Percentiles rank a stretch among this genome's conserved stretches.
phyloP scores from a whole-genome alignment of 1,140 invertebrate species.

The Asbolus verrucosus region DNA sequence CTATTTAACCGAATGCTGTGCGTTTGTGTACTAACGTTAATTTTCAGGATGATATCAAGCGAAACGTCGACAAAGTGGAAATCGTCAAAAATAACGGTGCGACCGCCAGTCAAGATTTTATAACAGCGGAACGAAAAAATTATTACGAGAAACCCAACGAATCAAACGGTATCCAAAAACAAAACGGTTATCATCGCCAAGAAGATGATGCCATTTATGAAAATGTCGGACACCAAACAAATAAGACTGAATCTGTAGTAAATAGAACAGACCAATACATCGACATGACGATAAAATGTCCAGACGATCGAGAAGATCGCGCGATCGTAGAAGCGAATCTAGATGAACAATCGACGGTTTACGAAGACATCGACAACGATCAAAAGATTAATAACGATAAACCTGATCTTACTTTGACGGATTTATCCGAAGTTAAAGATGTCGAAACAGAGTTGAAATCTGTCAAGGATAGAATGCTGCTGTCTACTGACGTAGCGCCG shows the following conservation, averaged over 20 bases:
- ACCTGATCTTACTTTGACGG: conserved; percentile 12
- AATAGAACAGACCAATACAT: conserved; percentile 26
- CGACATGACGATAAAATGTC: conserved; percentile 25
- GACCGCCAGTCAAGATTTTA: conserved; percentile 43
- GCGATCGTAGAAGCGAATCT: too few species aligned
- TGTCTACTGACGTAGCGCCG: conserved; percentile 60
- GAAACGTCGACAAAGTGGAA: conserved; percentile 42
- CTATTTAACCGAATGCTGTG: conserved; percentile 37
- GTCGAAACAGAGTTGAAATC: conserved; percentile 53
- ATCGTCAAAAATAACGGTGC: conserved; percentile 18
- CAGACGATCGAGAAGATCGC: too few species aligned
- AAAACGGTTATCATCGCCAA: conserved; percentile 48
- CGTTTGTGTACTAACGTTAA: conserved; percentile 56
- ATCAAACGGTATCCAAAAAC: conserved; percentile 43
- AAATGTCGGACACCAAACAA: conserved; percentile 30
- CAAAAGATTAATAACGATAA: not conserved
- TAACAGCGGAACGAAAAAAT: conserved; percentile 52
- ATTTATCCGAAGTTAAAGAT: conserved; percentile 13
- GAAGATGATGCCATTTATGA: conserved; percentile 24
- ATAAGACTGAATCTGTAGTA: conserved; percentile 39
- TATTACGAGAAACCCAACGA: conserved; percentile 51
- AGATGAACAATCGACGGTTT: too few species aligned
- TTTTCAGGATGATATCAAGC: conserved; percentile 57
- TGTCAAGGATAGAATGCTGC: conserved; percentile 62
- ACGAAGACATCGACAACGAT: conserved; percentile 28